Evolutionary conservation across 2,797 vertebrate genomes (phyloP).

Genomic region (Rousettus madagascariensis): DNA sequence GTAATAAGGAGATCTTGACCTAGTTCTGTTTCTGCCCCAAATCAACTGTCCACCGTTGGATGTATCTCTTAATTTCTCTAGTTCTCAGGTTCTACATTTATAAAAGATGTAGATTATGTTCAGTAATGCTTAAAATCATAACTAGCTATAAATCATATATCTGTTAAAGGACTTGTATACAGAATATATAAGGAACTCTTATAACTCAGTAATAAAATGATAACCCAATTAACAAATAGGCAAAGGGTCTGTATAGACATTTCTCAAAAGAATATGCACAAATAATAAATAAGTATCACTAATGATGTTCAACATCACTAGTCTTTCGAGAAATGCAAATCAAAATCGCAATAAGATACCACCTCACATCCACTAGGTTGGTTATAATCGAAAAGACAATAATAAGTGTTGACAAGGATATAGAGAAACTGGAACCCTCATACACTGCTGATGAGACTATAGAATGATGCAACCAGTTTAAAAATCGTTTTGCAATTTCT

Average conservation of each 20-base stretch:
- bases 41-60: not conserved
- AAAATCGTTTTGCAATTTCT: not conserved
- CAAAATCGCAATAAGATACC: not conserved
- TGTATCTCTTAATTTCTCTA: not conserved
- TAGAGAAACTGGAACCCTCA: not conserved
- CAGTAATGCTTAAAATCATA: not conserved
- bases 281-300: not conserved
- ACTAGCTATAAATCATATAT: not conserved
- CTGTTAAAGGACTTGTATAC: not conserved
- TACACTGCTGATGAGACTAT: not conserved
- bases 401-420: not conserved
- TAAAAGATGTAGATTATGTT: not conserved
- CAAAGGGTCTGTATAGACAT: not conserved
- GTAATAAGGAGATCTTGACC: not conserved
- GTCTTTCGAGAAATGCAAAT: not conserved
- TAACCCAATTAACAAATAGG: not conserved
- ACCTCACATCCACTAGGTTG: not conserved
- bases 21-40: not conserved
- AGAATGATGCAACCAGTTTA: not conserved
- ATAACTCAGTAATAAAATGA: not conserved
- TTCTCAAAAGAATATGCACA: not conserved
- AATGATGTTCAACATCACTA: not conserved
- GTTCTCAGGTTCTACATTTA: not conserved
- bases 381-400: not conserved
- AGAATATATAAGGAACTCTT: not conserved